Evolutionary conservation across 2,113 vertebrate species (phyloP).

Genomic region (Suricata suricatta): DNA sequence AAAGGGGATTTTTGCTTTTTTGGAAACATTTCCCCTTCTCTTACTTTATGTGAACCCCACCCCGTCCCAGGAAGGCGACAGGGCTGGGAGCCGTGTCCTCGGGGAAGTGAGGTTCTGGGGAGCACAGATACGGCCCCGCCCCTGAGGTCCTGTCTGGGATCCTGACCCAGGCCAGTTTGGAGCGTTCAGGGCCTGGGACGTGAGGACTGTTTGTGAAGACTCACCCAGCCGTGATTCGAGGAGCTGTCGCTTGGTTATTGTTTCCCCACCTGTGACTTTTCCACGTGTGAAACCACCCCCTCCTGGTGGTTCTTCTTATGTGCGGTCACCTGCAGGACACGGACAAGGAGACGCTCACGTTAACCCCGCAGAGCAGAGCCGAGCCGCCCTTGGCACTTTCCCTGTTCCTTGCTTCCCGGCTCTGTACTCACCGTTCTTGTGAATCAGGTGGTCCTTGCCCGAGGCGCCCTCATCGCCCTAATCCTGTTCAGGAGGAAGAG

Average conservation of each 20-base stretch:
- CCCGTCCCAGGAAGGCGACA: background rate
- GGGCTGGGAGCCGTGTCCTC: background rate
- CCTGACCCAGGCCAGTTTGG: background rate
- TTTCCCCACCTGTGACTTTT: background rate
- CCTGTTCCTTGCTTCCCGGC: background rate
- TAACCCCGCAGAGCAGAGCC: background rate
- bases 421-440: rapidly evolving
- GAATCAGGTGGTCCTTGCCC: background rate
- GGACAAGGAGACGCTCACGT: background rate
- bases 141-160: background rate
- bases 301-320: slow-evolving; percentile 67
- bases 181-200: background rate
- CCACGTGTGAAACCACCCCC: background rate
- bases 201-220: background rate
- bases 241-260: slow-evolving; percentile 52
- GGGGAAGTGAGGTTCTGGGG: background rate
- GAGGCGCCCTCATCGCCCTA: background rate
- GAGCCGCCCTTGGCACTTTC: rapidly evolving
- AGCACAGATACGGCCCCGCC: background rate
- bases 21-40: background rate
- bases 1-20: background rate
- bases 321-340: slow-evolving; percentile 74
- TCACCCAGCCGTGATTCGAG: background rate
- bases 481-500: background rate
- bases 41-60: background rate